These are phyloP conservation scores for Halisarca cf. caerulea DNA, from an alignment of 37 sponge, comb jelly and placozoan genomes.

Conservation along the genomic window DNA sequence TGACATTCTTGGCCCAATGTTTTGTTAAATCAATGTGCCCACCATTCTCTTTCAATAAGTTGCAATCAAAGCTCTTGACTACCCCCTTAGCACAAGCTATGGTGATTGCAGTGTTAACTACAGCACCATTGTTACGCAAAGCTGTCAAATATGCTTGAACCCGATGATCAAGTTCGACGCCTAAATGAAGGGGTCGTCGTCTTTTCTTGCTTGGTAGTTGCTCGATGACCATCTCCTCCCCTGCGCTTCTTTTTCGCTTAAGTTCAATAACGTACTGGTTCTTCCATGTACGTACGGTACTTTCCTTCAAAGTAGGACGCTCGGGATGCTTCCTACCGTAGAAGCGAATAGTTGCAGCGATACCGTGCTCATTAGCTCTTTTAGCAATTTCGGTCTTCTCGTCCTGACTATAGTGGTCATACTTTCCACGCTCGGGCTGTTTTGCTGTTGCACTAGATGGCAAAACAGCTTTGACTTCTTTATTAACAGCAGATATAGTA, in stretches of 20 bases:
- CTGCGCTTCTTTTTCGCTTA: background rate
- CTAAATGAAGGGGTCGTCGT: slow-evolving; percentile 22
- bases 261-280: slow-evolving; percentile 19
- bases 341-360: slow-evolving; percentile 11
- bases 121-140: slow-evolving; percentile 13
- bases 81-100: slow-evolving; percentile 26
- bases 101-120: slow-evolving; percentile 17
- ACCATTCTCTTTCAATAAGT: slow-evolving; percentile 4
- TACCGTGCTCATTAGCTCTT: slow-evolving; percentile 20
- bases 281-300: slow-evolving; percentile 27
- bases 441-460: background rate
- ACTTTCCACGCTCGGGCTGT: background rate
- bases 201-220: slow-evolving; percentile 16
- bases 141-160: slow-evolving; percentile 15
- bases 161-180: slow-evolving; percentile 10
- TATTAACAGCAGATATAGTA: slow-evolving; percentile 26
- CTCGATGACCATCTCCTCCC: background rate
- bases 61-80: slow-evolving; percentile 16
- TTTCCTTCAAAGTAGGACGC: slow-evolving; percentile 15
- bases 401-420: background rate
- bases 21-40: slow-evolving; percentile 36
- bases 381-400: slow-evolving; percentile 12
- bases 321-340: background rate
- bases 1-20: slow-evolving; percentile 43
- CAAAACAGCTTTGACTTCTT: slow-evolving; percentile 18